Base-by-base conservation (phyloP, 1,140 invertebrate species). In the Microplitis demolitor region DNA sequence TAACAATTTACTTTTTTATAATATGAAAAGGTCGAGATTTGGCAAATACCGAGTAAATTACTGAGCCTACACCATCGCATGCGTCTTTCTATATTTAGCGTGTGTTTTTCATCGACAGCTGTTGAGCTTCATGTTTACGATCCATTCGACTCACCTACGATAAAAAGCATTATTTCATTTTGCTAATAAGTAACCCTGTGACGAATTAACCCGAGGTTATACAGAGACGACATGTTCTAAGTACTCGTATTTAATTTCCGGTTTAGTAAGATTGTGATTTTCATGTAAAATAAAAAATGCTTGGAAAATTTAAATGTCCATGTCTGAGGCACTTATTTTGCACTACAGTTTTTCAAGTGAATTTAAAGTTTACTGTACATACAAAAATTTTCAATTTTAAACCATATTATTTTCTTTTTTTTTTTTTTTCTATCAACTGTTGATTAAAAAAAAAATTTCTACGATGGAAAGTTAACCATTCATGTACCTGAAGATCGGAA, bases 71-170 rank as follows among this genome's bases (percentile, higher is more conserved):
- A 58, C 56, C 39, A 45, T 45, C 39, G 45, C 56, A 66, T 50
- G 60, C 70, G 66, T 45, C 68, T 58, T 69, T 75, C 81, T 85
- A 86, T 84, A 83, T 83, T 82, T 85, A 85, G 82, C 80, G 69
- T 79, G 76, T 81, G 80, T 84, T 84, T 84, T 81, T 81, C 78
- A 85, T 85, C 83, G 82, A 85, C 82, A 87, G 84, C 82, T 83
- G 83, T 81, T 83, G 78, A 58, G 75, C 14, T 74, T 80, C 74
- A 79, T 80, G 81, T 84, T 82, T 84, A 85, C 76, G 80, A 83
- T 74, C 77, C 75, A 78, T 82, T 83, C 76, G 79, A 61, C 78
- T 73, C 78, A 79, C 74, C 79, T 82, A 82, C 80, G 79, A 81
- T 79, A 81, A 77, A 75, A 45, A 45, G 77, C 80, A 81, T 84